Evolutionary conservation across 2,797 vertebrate genomes (phyloP).

Genomic region (Sebastes nivosus): DNA sequence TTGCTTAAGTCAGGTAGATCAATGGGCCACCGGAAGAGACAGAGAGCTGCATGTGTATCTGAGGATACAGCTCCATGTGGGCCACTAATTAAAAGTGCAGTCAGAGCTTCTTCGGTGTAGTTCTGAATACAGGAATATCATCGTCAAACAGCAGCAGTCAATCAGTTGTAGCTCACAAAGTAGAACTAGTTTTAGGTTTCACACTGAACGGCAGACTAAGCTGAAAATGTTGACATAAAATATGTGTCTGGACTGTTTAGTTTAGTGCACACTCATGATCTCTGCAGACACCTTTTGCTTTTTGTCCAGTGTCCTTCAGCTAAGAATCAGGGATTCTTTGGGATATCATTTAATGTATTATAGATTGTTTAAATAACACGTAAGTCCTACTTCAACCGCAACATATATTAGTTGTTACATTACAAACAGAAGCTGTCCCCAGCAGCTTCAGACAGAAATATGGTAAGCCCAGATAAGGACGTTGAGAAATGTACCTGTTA

Average conservation of each 20-base stretch:
- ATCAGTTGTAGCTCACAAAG: neutral
- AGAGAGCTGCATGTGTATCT: neutral
- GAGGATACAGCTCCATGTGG: neutral
- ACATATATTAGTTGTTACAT: neutral
- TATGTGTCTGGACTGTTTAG: no score
- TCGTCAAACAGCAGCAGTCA: neutral
- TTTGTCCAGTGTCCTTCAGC: neutral
- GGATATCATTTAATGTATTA: neutral
- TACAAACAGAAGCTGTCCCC: neutral
- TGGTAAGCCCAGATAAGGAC: slow-evolving; percentile 9
- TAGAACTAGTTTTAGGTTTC: neutral
- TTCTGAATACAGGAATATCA: neutral
- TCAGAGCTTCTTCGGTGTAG: neutral
- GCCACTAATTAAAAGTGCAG: slow-evolving; percentile 29
- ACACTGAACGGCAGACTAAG: neutral
- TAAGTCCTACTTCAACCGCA: neutral
- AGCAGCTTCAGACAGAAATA: slow-evolving; percentile 3
- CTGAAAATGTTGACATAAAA: neutral
- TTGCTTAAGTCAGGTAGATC: slow-evolving; percentile 6
- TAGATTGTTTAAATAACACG: neutral
- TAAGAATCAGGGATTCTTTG: neutral
- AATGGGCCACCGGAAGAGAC: neutral
- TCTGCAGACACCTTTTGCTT: neutral
- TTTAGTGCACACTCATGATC: neutral
- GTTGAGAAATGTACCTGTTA: slow-evolving; percentile 48